Base-by-base conservation (phyloP, 2,888 invertebrate genomes). In the Petrophora chlorosata region DNA sequence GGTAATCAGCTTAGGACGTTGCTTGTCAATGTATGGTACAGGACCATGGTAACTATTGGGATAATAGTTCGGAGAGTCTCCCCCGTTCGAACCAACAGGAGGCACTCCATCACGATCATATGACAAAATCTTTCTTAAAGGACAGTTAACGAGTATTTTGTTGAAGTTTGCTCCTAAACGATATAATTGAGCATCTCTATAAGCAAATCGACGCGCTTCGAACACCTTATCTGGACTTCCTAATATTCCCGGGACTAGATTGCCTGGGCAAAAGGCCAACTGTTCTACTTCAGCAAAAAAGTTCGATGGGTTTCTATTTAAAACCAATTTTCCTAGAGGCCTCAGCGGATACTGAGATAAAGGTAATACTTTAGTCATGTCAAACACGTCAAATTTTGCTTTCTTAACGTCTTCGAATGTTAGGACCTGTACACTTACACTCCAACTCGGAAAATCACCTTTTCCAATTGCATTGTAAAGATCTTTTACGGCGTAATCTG, bases 21-120 rank as follows among this genome's bases (percentile, higher is more conserved):
- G 88, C n/a, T 93, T 93, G 2, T 92, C 85, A 3, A 91, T 85
- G 61, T 92, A 92, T 28, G 92, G 92, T 42, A 92, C 89, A 0
- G 98, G 96, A 0, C 98, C 98, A 59, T 92, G 86, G 79, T 97
- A 98, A 54, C 97, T 96, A 86, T 98, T 98, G 0, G 98, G 98
- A 84, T 92, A 97, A 75, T 98, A 98, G 80, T 97, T 98, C 0
- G 98, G 98, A 0, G 94, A 94, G 9, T 94, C 95, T 12, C 92
- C 93, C 78, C 95, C 96, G 73, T 97, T 97, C 61, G 94, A 92
- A 16, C 91, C 85, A 9, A 93, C 89, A 25, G 93, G 91, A 90
- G 94, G 93, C 4, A 92, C 88, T 0, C 98, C 98, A 75, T 98
- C 97, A 12, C 98, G 92, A 79, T 97, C 96, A 73, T 95, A 97